Evolutionary conservation across 2,113 vertebrate species (phyloP), one percentile per base, ranked within the genome.

Genomic region (Gallinago jamesoni): DNA sequence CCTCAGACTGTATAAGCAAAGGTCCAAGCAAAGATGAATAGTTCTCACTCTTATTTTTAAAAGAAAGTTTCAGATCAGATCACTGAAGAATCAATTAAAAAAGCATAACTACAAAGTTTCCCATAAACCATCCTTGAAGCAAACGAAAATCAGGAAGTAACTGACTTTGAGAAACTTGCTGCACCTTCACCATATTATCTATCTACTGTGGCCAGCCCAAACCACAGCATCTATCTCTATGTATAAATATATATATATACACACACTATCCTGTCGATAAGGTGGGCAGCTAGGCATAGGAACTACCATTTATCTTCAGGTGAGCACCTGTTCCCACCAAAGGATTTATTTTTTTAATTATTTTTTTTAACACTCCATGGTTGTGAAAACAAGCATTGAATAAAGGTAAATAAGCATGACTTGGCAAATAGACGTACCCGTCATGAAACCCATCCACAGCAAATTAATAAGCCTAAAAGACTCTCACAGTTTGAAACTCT

Each of bases 401-500:
- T 16, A 84, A 84, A 73, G 1, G 9, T 39, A 86, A 92, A 84
- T 28, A 77, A 73, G 33, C 27, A 43, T 11, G 45, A 67, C 62
- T 79, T 76, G 74, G 74, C 48, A 94, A 76, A 76, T 1, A 75
- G 64, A 85, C 33, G 31, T 24, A 39, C 13, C 43, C 55, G 59
- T 50, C 73, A 73, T 47, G 52, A 84, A 84, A 66, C 14, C 7
- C n/a, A 28, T 7, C 55, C 59, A 3, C 21, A 17, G 87, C 75
- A 87, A 79, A 94, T 90, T 41, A 83, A 84, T 74, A 88, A 84
- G 33, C 64, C 76, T 84, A 73, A 93, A 94, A 92, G 79, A 60
- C 76, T 72, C 78, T 72, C 82, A 12, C 41, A 56, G 80, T 93
- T 84, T 81, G 43, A 92, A 93, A 78, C 10, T 7, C 2, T 35